Base-by-base conservation (phyloP, 2,113 vertebrate species). In the Gracilinanus agilis region DNA sequence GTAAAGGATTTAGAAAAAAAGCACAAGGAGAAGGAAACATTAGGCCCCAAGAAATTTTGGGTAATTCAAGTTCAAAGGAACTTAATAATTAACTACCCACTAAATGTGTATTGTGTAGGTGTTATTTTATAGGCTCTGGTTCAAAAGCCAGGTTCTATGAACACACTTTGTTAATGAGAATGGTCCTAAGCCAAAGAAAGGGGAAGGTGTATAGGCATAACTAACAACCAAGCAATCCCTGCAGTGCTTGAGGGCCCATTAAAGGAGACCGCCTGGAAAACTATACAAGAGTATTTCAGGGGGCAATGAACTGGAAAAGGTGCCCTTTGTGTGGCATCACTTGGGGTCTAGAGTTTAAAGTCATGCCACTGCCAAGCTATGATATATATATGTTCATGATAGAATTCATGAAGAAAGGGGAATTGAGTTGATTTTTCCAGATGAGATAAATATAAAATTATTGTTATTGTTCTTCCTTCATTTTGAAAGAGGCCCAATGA, bases 191-290 rank as follows among this genome's bases (percentile, higher is more conserved):
- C n/a, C 67, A 83, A 83, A 83, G 67, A 83, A 83, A 23, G 6
- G 67, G 67, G 67, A 83, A 83, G 67, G 67, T 83, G n/a, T 83
- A 83, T 83, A 40, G n/a, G n/a, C 67, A 83, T 83, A 83, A 83
- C n/a, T 83, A 83, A 83, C 16, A 83, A 83, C n/a, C 67, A 83
- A 83, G 67, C n/a, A 40, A 83, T n/a, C 67, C 67, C 67, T 83
- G 7, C 19, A 21, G n/a, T 83, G n/a, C 67, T 83, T 83, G 67
- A 83, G 67, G 67, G n/a, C n/a, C 61, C 67, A 23, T 83, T 83
- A 40, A 83, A 83, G n/a, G n/a, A 83, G n/a, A 83, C n/a, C 19
- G 5, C n/a, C n/a, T 40, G 67, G 67, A 83, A 83, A 83, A 83
- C 67, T 83, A 83, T 8, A 40, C n/a, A 40, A 83, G 67, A 83